A percentile compares a stretch with the other conserved stretches of the same genome.
phyloP scores from a whole-genome alignment of 1,140 invertebrate genomes.

The Ridgeia piscesae region DNA sequence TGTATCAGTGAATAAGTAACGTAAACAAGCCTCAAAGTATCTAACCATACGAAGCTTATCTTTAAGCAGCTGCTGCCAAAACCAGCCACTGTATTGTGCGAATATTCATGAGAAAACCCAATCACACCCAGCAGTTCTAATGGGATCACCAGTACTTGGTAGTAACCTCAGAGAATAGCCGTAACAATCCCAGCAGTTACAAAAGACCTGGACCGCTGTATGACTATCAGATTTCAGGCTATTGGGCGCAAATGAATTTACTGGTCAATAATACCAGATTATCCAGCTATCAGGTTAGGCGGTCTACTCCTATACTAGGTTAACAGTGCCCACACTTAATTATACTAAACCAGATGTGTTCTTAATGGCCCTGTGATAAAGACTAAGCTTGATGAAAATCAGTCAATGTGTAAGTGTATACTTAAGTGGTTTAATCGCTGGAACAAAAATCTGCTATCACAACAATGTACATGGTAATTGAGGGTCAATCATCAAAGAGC shows the following conservation, averaged over 20 bases:
- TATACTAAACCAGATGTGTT: not conserved
- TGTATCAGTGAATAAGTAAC: not conserved
- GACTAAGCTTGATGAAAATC: not conserved
- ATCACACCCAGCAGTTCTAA: not conserved
- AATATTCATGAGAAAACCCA: not conserved
- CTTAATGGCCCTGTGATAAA: not conserved
- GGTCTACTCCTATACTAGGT: not conserved
- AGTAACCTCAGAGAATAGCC: not conserved
- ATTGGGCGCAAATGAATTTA: not conserved
- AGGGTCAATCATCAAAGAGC: not conserved
- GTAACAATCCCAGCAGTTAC: not conserved
- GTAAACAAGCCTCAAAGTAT: not conserved
- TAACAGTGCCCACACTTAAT: not conserved
- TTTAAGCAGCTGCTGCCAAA: not conserved
- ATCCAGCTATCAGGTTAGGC: not conserved
- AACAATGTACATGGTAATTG: not conserved
- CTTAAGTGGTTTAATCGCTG: not conserved
- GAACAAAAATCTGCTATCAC: not conserved
- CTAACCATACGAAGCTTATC: not conserved
- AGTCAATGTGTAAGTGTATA: not conserved
- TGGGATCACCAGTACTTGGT: not conserved
- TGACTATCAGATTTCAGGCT: not conserved
- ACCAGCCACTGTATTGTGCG: not conserved
- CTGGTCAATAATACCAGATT: not conserved
- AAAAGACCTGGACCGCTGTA: not conserved